Conservation (phyloP, 2,113 vertebrate species). For the Callipepla squamata region DNA sequence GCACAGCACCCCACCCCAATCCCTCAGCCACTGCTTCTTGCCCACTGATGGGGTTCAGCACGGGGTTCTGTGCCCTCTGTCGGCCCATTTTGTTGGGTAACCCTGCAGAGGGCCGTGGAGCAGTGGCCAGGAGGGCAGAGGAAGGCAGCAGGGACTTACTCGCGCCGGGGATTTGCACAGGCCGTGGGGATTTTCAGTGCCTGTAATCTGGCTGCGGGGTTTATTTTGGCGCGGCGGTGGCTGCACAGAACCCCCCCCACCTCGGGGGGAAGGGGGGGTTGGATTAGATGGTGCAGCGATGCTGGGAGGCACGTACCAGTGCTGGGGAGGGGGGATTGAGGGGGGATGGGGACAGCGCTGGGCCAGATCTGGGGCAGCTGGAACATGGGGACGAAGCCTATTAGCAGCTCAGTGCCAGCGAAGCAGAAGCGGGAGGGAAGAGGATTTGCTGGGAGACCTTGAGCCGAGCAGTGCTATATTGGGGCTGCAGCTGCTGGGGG, state of each 20-base stretch:
- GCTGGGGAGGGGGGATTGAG: not conserved
- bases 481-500: not conserved
- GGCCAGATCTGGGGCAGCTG: constrained; percentile 60
- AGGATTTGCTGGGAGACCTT: constrained; percentile 40
- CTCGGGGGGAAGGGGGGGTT: not conserved
- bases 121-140: not conserved
- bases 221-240: not conserved
- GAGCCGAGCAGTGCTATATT: not conserved
- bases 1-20: not conserved
- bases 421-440: constrained; percentile 58
- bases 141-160: constrained; percentile 67
- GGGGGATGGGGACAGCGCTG: not conserved
- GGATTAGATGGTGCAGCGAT: constrained; percentile 65
- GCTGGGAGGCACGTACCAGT: constrained; percentile 60
- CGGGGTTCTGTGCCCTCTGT: too few species aligned
- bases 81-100: not conserved
- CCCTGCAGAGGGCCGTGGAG: not conserved
- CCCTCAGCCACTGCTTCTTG: too few species aligned
- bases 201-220: constrained; percentile 39
- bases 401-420: constrained; percentile 65
- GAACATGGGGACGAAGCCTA: constrained; percentile 68
- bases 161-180: constrained; percentile 3
- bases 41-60: too few species aligned
- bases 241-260: constrained; percentile 20
- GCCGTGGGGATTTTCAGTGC: constrained; percentile 41